Evolutionary conservation across 2,888 invertebrate species (phyloP).

Genomic region (Thymelicus sylvestris): DNA sequence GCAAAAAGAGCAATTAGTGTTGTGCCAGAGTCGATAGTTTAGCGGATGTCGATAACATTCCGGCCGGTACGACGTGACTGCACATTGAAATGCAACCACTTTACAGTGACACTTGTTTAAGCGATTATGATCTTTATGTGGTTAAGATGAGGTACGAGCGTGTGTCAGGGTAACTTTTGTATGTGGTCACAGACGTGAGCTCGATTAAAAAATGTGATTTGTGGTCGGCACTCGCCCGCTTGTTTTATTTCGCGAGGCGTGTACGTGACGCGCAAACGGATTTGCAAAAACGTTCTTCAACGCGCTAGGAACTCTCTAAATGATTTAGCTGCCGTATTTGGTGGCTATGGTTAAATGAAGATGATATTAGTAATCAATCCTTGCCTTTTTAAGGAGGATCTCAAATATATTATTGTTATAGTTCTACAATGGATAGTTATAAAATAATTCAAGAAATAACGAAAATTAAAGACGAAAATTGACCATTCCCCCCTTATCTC

Average conservation of each 20-base stretch:
- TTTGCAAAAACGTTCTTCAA: slow-evolving; percentile 26
- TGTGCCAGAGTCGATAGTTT: slow-evolving; percentile 79
- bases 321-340: slow-evolving; percentile 9
- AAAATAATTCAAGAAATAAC: no score
- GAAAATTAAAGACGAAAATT: no score
- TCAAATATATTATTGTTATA: no score
- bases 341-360: neutral
- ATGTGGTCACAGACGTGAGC: slow-evolving; percentile 68
- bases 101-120: slow-evolving; percentile 38
- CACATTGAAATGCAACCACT: slow-evolving; percentile 67
- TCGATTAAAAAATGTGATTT: slow-evolving; percentile 84
- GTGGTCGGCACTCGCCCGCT: slow-evolving; percentile 75
- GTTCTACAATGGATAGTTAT: no score
- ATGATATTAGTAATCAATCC: neutral
- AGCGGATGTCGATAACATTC: slow-evolving; percentile 81
- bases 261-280: slow-evolving; percentile 70
- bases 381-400: neutral
- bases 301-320: slow-evolving; percentile 1
- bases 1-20: slow-evolving; percentile 80
- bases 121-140: slow-evolving; percentile 51
- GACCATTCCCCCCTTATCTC: no score
- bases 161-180: slow-evolving; percentile 43
- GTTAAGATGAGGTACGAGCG: slow-evolving; percentile 43
- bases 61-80: slow-evolving; percentile 73
- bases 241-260: slow-evolving; percentile 77